Conservation (phyloP, 2,797 vertebrate genomes). For the Squalus acanthias region DNA sequence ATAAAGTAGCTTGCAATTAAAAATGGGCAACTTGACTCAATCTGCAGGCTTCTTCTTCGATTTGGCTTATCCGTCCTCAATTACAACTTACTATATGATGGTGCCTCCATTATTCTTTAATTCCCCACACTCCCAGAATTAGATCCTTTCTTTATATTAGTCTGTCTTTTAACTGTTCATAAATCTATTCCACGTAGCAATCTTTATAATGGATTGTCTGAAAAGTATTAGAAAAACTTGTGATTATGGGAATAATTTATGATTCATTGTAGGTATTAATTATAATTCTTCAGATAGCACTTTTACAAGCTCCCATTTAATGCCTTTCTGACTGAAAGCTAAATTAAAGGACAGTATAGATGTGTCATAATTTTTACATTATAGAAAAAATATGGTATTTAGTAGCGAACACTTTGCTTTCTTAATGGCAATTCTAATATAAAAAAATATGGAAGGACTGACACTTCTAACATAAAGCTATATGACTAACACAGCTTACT, state of each 20-base stretch:
- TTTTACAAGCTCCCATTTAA: conserved; percentile 9
- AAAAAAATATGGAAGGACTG: not conserved
- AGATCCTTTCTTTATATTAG: conserved; percentile 6
- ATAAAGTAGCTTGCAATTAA: not conserved
- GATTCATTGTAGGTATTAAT: conserved; percentile 31
- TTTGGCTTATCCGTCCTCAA: not conserved
- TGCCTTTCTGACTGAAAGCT: conserved; percentile 12
- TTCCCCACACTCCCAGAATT: not conserved
- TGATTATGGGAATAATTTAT: conserved; percentile 38
- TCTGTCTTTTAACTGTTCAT: conserved; percentile 15
- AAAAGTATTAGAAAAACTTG: conserved; percentile 35
- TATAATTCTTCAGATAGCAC: conserved; percentile 26
- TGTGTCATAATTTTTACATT: conserved; percentile 24
- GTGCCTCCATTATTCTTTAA: not conserved
- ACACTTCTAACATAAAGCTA: not conserved
- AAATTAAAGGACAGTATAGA: conserved; percentile 19
- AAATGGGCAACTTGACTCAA: not conserved
- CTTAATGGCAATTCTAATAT: conserved; percentile 7
- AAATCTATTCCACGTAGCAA: conserved; percentile 20
- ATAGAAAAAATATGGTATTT: not conserved
- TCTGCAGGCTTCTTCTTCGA: not conserved
- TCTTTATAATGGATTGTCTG: conserved; percentile 27
- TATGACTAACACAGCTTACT: not conserved
- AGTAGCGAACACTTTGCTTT: conserved; percentile 12
- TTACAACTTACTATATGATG: conserved; percentile 1